Percentiles rank a stretch among this genome's conserved stretches.
These are phyloP conservation scores for Pterois miles DNA, from an alignment of 2,797 vertebrate species.

Conservation along the genomic window DNA sequence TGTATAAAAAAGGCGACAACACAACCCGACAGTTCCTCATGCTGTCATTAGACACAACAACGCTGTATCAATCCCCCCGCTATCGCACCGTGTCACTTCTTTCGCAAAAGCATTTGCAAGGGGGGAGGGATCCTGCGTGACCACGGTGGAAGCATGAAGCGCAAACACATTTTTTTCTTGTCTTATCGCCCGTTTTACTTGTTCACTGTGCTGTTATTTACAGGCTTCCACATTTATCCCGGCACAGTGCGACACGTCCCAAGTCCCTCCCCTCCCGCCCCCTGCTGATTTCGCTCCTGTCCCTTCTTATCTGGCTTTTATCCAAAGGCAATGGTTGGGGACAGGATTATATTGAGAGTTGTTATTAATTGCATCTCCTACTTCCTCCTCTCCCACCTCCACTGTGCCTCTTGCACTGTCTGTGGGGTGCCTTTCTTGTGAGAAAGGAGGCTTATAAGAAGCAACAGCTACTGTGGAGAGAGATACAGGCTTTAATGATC, in stretches of 20 bases:
- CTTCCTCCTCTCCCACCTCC: conserved; percentile 63
- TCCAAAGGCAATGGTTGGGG: conserved; percentile 68
- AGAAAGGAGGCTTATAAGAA: conserved; percentile 42
- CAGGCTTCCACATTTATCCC: conserved; percentile 62
- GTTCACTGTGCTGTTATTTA: conserved; percentile 58
- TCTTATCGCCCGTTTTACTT: conserved; percentile 60
- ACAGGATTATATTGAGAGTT: conserved; percentile 77
- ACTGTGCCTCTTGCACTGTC: conserved; percentile 51
- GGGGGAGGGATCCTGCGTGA: conserved; percentile 1
- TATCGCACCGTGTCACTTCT: conserved; percentile 17
- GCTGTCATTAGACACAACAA: conserved; percentile 14
- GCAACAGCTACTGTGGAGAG: conserved; percentile 34
- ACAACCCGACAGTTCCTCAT: not conserved
- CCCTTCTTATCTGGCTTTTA: conserved; percentile 70
- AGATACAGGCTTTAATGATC: conserved; percentile 24
- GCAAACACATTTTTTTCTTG: conserved; percentile 8
- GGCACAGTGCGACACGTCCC: conserved; percentile 33
- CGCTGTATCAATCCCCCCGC: not conserved
- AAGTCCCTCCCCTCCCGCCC: conserved; percentile 6
- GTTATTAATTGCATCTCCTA: conserved; percentile 74
- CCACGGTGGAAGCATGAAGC: conserved; percentile 19
- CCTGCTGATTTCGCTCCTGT: conserved; percentile 61
- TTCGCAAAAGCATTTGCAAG: not conserved
- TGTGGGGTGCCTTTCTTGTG: conserved; percentile 51
- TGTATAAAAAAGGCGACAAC: not conserved